These are phyloP conservation scores for Gandaritis pyraliata DNA, from an alignment of 2,888 invertebrate species.

Conservation along the genomic window DNA sequence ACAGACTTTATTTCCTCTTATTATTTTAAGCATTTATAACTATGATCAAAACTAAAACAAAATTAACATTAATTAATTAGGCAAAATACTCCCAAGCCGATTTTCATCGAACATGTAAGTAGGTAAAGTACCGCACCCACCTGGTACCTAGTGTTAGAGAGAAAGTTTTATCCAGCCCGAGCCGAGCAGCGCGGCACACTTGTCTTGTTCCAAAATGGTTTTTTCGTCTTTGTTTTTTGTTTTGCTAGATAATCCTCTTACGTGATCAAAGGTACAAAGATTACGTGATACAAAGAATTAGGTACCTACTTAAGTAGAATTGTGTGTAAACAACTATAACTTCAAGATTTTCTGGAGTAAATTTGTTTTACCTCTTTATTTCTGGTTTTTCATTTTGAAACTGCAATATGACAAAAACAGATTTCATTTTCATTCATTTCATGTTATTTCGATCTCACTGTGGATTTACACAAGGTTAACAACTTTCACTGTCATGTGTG, in stretches of 20 bases:
- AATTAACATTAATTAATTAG: too few relatives aligned
- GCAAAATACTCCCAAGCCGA: too few relatives aligned
- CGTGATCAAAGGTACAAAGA: constrained; percentile 10
- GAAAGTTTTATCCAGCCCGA: constrained; percentile 51
- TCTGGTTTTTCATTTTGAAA: too few relatives aligned
- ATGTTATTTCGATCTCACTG: constrained; percentile 45
- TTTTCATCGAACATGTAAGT: constrained; percentile 39
- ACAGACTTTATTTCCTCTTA: too few relatives aligned
- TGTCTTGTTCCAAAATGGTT: constrained; percentile 33
- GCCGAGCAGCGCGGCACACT: constrained; percentile 31
- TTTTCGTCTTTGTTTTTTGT: constrained; percentile 32
- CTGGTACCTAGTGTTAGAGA: constrained; percentile 40
- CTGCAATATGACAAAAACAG: neutral
- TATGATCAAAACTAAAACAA: too few relatives aligned
- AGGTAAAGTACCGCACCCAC: too few relatives aligned
- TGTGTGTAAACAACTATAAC: too few relatives aligned
- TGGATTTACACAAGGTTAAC: constrained; percentile 65
- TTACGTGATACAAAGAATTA: neutral
- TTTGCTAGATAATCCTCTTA: constrained; percentile 19
- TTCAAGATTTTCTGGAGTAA: neutral
- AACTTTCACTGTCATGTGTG: constrained; percentile 60
- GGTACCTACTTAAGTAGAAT: too few relatives aligned
- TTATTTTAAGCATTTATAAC: too few relatives aligned
- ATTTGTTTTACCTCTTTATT: neutral
- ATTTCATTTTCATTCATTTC: constrained; percentile 22